Conservation (phyloP, 2,888 invertebrate species). For the Apotomis turbidana region DNA sequence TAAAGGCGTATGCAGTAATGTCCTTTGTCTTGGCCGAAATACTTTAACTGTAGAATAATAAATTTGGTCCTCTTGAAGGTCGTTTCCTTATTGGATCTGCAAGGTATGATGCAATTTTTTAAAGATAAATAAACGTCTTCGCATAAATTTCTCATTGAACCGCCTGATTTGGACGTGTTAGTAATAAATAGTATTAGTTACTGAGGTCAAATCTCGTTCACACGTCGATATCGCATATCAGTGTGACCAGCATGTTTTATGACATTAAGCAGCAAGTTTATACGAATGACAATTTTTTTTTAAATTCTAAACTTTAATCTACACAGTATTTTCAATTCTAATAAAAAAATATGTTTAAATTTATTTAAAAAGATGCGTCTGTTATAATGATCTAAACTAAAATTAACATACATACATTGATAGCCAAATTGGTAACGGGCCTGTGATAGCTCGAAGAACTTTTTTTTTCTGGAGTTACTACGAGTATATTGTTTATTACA, state of each 20-base stretch:
- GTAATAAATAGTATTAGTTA: conserved; percentile 26
- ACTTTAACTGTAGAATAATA: conserved; percentile 1
- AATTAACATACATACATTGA: too few relatives aligned
- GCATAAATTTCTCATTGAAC: conserved; percentile 18
- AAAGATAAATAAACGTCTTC: conserved; percentile 14
- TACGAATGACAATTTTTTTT: too few relatives aligned
- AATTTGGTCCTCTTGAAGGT: conserved; percentile 19
- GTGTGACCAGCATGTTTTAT: neutral
- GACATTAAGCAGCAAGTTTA: too few relatives aligned
- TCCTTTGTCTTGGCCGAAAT: neutral
- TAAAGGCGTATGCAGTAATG: neutral
- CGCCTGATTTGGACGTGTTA: conserved; percentile 20
- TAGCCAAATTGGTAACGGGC: too few relatives aligned
- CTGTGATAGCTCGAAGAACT: too few relatives aligned
- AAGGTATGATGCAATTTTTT: conserved; percentile 22
- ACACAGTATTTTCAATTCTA: too few relatives aligned
- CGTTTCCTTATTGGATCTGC: conserved; percentile 23
- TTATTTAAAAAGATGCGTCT: too few relatives aligned
- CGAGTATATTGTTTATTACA: too few relatives aligned
- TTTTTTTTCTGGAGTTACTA: too few relatives aligned
- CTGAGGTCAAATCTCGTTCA: conserved; percentile 21
- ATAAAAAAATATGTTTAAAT: too few relatives aligned
- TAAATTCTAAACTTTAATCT: too few relatives aligned
- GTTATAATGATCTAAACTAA: too few relatives aligned
- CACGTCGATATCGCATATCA: neutral